A percentile compares a stretch with the other conserved stretches of the same genome.
phyloP scores from a whole-genome alignment of 2,113 vertebrate species.

The Megalops atlanticus region DNA sequence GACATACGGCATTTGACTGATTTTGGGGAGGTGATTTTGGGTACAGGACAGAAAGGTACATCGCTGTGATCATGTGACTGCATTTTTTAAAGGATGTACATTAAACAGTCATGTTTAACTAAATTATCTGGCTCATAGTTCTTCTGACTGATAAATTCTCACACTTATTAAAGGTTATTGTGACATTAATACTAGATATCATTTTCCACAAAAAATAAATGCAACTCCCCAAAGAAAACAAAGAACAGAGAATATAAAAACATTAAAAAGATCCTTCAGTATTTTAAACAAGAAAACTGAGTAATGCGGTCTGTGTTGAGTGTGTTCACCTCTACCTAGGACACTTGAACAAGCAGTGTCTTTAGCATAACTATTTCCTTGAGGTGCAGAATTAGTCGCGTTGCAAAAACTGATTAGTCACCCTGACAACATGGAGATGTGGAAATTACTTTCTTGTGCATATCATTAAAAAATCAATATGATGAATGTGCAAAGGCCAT shows the following conservation, averaged over 20 bases:
- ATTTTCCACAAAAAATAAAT: not conserved
- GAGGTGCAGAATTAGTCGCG: constrained; percentile 72
- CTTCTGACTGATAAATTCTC: not conserved
- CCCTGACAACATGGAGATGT: constrained; percentile 75
- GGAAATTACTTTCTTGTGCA: constrained; percentile 87
- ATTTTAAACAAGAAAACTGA: constrained; percentile 46
- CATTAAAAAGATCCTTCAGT: constrained; percentile 49
- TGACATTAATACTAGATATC: not conserved
- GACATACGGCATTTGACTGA: no score
- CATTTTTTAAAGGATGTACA: not conserved
- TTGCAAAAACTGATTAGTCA: constrained; percentile 80
- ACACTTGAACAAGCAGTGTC: constrained; percentile 67
- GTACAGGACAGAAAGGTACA: not conserved
- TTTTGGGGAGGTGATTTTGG: not conserved
- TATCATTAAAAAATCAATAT: constrained; percentile 88
- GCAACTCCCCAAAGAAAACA: not conserved
- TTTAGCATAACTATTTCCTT: constrained; percentile 72
- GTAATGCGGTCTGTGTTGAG: constrained; percentile 62
- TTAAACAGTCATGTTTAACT: not conserved
- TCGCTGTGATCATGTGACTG: not conserved
- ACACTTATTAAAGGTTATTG: not conserved
- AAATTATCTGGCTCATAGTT: not conserved
- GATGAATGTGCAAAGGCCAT: constrained; percentile 69
- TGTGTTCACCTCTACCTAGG: constrained; percentile 55
- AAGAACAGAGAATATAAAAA: not conserved